Evolutionary conservation across 2,797 vertebrate genomes (phyloP).

Genomic region (Peromyscus melanophrys): DNA sequence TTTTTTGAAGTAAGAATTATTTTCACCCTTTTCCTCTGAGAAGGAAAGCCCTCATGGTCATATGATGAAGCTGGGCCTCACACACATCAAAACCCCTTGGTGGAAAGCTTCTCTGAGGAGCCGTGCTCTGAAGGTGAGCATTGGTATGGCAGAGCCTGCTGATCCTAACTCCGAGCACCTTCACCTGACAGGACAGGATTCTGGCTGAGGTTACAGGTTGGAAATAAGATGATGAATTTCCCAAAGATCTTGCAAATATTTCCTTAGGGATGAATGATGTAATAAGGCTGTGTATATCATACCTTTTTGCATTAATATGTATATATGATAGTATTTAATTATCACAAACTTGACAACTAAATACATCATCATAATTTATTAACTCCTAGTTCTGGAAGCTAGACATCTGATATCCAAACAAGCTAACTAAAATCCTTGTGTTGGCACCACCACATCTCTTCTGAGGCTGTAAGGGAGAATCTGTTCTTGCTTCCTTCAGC

Average conservation of each 20-base stretch:
- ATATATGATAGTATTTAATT: not conserved
- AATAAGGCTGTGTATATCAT: not conserved
- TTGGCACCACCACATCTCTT: not conserved
- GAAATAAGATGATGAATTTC: slow-evolving; percentile 29
- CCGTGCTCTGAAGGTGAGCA: not conserved
- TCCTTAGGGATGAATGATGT: not conserved
- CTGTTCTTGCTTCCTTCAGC: not conserved
- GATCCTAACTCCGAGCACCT: not conserved
- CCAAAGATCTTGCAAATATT: not conserved
- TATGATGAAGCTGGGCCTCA: not conserved
- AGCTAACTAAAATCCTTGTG: not conserved
- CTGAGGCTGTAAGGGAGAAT: not conserved
- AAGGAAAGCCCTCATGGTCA: not conserved
- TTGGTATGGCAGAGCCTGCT: not conserved
- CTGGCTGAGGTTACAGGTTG: not conserved
- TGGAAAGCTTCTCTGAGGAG: not conserved
- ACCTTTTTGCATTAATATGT: not conserved
- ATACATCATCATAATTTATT: not conserved
- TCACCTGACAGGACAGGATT: not conserved
- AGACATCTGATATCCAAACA: not conserved
- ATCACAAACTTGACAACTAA: not conserved
- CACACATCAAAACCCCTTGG: not conserved
- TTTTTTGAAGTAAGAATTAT: slow-evolving; percentile 64
- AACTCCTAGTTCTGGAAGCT: not conserved
- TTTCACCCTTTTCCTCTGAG: slow-evolving; percentile 50